Base-by-base conservation (phyloP, 2,113 vertebrate genomes). In the Silurus glanis region DNA sequence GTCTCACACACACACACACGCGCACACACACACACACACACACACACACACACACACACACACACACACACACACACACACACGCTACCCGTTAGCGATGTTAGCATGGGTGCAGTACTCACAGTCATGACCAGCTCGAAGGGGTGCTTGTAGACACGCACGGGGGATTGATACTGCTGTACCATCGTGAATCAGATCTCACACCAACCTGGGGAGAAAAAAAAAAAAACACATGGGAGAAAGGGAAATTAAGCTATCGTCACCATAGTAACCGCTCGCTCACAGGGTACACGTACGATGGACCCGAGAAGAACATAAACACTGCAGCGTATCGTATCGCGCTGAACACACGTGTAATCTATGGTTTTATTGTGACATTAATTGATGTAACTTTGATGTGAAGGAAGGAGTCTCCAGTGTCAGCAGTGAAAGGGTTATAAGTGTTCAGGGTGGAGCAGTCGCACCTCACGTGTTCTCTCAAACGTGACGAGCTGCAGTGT, bases 81-180 rank as follows among this genome's bases (percentile, higher is more conserved):
- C 59, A 23, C 9, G 5, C 58, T 21, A 61, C 28, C 17, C 6
- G 66, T 67, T 13, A 67, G 66, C 13, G 28, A 17, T 8, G 16
- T 71, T 71, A 71, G 28, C 67, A 14, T 17, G 5, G 28, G 17
- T 45, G 67, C 25, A 14, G 1, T 88, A 98, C 98, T 98, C 94
- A 99, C 98, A 89, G 96, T 96, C 97, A 99, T 98, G 91, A 99
- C 98, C 90, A 99, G 93, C 88, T 99, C 98, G 91, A 99, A 99
- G 88, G 97, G 96, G 91, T 97, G 95, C 87, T 99, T 99, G 91
- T 99, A 99, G 90, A 99, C 97, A 94, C 97, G 91, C 55, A 99
- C 97, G 0, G 98, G 98, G 4, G 97, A 99, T 88, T 99, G 98
- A 92, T 99, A 99, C 91, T 99, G 98, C 91, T 99, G 98, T 94